Evolutionary conservation across 1,140 invertebrate species (phyloP).

Genomic region (Acromyrmex charruanus): DNA sequence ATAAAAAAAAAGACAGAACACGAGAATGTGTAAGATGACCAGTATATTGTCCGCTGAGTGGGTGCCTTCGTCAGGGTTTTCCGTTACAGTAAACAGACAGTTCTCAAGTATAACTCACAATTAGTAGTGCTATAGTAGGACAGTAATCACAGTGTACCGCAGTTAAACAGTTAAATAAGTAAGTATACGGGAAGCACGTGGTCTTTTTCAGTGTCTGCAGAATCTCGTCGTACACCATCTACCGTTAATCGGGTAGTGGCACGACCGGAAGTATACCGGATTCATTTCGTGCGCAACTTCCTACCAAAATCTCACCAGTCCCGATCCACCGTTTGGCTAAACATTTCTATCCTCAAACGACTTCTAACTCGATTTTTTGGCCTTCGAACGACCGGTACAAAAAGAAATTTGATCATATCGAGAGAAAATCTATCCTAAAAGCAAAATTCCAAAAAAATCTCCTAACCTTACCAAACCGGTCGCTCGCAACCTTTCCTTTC

Average conservation of each 20-base stretch:
- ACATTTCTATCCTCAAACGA: neutral
- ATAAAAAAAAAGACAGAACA: slow-evolving; percentile 4
- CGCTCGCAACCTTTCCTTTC: slow-evolving; percentile 68
- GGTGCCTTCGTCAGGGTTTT: slow-evolving; percentile 86
- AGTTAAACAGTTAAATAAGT: slow-evolving; percentile 86
- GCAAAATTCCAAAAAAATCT: slow-evolving; percentile 51
- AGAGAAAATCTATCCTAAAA: slow-evolving; percentile 11
- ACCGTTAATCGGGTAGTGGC: slow-evolving; percentile 73
- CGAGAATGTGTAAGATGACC: slow-evolving; percentile 6
- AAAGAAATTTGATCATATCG: slow-evolving; percentile 44
- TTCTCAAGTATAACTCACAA: slow-evolving; percentile 86
- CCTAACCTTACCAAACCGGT: slow-evolving; percentile 59
- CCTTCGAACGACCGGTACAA: neutral
- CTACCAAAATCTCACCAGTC: slow-evolving; percentile 44
- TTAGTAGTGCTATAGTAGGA: slow-evolving; percentile 86
- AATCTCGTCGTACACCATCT: slow-evolving; percentile 80
- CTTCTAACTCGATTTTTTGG: neutral
- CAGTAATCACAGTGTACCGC: slow-evolving; percentile 86
- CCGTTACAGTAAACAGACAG: slow-evolving; percentile 85
- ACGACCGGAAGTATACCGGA: slow-evolving; percentile 73
- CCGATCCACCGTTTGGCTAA: slow-evolving; percentile 23
- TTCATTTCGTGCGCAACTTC: slow-evolving; percentile 74
- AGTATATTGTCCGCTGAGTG: slow-evolving; percentile 80
- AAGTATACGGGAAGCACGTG: slow-evolving; percentile 85
- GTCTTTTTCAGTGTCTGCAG: slow-evolving; percentile 84